Base-by-base conservation (phyloP, 2,888 invertebrate genomes). In the Rhagonycha fulva region DNA sequence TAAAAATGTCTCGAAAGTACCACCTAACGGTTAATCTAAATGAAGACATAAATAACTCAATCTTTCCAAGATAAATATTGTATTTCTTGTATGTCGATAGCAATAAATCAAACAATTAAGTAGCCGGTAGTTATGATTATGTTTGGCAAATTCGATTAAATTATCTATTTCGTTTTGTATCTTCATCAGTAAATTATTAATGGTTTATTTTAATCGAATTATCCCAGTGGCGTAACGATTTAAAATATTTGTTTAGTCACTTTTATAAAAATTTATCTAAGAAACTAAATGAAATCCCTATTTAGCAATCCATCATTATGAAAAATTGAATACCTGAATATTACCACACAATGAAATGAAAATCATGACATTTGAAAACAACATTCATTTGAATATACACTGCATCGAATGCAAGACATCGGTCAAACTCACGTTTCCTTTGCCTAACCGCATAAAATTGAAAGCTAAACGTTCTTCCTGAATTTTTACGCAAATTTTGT, bases 341-440 rank as follows among this genome's bases (percentile, higher is more conserved):
- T 28, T 12, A 61, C 19, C 47, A 47, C 61, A 62, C 61, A 70
- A 70, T 62, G 47, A 47, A 47, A 47, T 47, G 47, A 47, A 47
- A 47, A 47, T 63, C 19, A 63, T 23, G 23, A 63, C 19, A 19
- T 30, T 68, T 32, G 19, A 30, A 14, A 14, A 19, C 30, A 14
- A 32, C 47, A 24, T 62, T 23, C 63, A 63, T 72, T 68, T 30
- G 62, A 62, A 70, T 47, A 74, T 74, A 67, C 63, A 60, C 66
- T 32, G 74, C 19, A 63, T 74, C 74, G 32, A 74, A 74, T 70
- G 74, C 61, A 70, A 47, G 67, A 66, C 19, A 70, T 70, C 14
- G 11, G 30, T 19, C 47, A 66, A 74, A 68, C 70, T 62, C 74
- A 74, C 74, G 74, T 70, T 70, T 47, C 2, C 60, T 63, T 28